Evolutionary conservation across 2,797 vertebrate species (phyloP).

Genomic region (Caiman crocodilus): DNA sequence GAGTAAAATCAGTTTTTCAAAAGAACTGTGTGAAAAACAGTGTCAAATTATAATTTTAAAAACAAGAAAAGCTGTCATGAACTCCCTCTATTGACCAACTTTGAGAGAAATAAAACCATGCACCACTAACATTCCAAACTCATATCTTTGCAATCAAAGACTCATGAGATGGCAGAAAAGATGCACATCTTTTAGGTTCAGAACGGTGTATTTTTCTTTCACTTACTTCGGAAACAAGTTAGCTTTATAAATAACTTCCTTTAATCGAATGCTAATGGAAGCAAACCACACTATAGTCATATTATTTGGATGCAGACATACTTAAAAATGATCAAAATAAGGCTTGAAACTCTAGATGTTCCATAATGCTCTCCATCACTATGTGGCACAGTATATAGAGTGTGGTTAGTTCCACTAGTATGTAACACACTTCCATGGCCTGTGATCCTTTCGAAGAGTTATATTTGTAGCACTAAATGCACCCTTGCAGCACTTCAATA

Average conservation of each 20-base stretch:
- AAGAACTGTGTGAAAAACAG: not conserved
- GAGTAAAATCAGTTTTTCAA: not conserved
- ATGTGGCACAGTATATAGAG: slow-evolving; percentile 52
- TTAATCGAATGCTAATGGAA: slow-evolving; percentile 45
- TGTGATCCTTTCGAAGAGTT: too few relatives aligned
- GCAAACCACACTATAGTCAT: slow-evolving; percentile 4
- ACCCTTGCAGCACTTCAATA: too few relatives aligned
- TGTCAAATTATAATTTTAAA: not conserved
- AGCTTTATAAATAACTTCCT: not conserved
- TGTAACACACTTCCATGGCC: too few relatives aligned
- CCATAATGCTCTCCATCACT: slow-evolving; percentile 15
- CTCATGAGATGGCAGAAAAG: not conserved
- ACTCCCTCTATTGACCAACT: not conserved
- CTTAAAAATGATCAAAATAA: not conserved
- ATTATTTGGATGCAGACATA: slow-evolving; percentile 37
- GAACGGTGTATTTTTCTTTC: too few relatives aligned
- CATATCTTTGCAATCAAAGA: not conserved
- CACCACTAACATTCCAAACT: not conserved
- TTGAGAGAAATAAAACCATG: not conserved
- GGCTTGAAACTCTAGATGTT: not conserved
- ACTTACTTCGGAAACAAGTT: too few relatives aligned
- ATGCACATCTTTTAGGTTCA: not conserved
- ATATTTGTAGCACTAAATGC: too few relatives aligned
- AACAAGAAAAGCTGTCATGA: not conserved
- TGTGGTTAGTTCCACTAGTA: slow-evolving; percentile 45